phyloP scores from a whole-genome alignment of 2,797 vertebrate genomes.

The Bryconaethiops microstoma region DNA sequence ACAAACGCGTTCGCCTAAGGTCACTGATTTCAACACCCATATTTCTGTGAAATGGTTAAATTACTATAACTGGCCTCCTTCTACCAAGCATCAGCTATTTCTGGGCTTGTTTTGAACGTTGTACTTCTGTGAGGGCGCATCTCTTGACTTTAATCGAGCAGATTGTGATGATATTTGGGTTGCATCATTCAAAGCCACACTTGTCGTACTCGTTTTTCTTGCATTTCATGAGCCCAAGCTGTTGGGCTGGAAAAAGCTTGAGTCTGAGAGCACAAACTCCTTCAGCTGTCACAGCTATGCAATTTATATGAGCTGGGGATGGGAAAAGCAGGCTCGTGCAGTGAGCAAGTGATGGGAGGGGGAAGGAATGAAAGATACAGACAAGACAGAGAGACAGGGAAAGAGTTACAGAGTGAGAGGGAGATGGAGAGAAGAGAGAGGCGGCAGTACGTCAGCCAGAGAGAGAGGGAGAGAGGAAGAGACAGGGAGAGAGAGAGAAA shows the following conservation, averaged over 20 bases:
- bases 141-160: not conserved
- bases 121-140: slow-evolving; percentile 4
- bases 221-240: slow-evolving; percentile 31
- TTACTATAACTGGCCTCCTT: slow-evolving; percentile 16
- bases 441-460: slow-evolving; percentile 12
- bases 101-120: not conserved
- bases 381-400: slow-evolving; percentile 51
- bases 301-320: slow-evolving; percentile 53
- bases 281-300: slow-evolving; percentile 52
- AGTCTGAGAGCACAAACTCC: slow-evolving; percentile 39
- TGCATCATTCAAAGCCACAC: slow-evolving; percentile 52
- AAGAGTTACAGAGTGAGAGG: not conserved
- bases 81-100: slow-evolving; percentile 12
- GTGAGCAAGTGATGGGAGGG: not conserved
- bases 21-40: slow-evolving; percentile 29
- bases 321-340: slow-evolving; percentile 37
- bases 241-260: slow-evolving; percentile 36
- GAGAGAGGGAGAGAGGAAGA: slow-evolving; percentile 21
- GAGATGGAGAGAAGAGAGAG: not conserved
- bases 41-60: slow-evolving; percentile 39
- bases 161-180: slow-evolving; percentile 53
- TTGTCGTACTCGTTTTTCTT: slow-evolving; percentile 14
- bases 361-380: slow-evolving; percentile 40
- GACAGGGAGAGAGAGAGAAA: slow-evolving; percentile 37
- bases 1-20: slow-evolving; percentile 26